phyloP scores from a whole-genome alignment of 2,113 vertebrate species.

The Nicator chloris region DNA sequence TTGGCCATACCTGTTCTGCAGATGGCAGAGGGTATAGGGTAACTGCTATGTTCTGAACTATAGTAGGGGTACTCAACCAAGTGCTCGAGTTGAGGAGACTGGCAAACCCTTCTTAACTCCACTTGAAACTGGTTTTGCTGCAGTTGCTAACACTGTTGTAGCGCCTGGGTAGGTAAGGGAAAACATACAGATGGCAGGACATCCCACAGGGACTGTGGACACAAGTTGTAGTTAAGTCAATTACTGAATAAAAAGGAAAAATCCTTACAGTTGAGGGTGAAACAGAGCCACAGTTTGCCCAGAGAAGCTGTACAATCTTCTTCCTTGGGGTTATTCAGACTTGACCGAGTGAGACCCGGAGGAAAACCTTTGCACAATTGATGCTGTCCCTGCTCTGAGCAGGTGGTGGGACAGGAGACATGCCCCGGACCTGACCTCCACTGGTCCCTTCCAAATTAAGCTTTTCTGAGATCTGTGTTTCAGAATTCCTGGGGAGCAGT shows the following conservation, averaged over 20 bases:
- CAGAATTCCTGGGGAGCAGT: neutral
- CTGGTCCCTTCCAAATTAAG: neutral
- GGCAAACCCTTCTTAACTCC: neutral
- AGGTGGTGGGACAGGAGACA: neutral
- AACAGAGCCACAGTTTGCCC: fast-evolving
- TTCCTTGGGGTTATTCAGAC: neutral
- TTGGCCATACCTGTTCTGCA: neutral
- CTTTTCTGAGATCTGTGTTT: neutral
- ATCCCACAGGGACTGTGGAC: fast-evolving
- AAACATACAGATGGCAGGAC: fast-evolving
- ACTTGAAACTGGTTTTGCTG: neutral
- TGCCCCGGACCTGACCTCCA: neutral
- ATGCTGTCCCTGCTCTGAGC: neutral
- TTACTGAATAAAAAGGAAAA: neutral
- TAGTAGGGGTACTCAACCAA: fast-evolving
- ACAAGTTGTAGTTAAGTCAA: neutral
- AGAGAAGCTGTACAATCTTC: neutral
- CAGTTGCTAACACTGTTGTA: neutral
- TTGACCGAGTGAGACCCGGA: neutral
- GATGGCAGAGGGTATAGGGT: neutral
- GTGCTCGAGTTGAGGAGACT: neutral
- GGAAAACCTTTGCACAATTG: neutral
- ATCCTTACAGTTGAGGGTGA: neutral
- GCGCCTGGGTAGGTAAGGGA: neutral
- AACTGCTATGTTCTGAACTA: neutral